These are phyloP conservation scores for Hippocampus comes DNA, from an alignment of 2,113 vertebrate genomes.

Conservation along the genomic window DNA sequence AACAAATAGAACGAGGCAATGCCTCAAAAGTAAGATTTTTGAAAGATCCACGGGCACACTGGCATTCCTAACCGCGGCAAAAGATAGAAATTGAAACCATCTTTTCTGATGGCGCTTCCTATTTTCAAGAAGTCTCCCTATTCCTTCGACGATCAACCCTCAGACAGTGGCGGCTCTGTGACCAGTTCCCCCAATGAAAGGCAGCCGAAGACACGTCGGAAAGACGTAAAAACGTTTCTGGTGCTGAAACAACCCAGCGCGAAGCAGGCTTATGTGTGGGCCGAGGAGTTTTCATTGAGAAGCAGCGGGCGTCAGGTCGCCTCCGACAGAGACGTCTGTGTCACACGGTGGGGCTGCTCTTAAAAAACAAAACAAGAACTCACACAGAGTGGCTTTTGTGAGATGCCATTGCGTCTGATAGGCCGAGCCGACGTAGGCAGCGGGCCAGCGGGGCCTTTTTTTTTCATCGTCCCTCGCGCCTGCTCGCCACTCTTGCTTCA, in stretches of 20 bases:
- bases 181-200: too few species aligned
- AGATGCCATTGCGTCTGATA: conserved; percentile 17
- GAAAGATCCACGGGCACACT: too few species aligned
- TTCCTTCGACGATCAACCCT: too few species aligned
- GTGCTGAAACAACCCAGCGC: background rate
- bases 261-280: background rate
- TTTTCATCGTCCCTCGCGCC: conserved; percentile 25
- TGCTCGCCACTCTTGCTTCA: conserved; percentile 16
- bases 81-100: too few species aligned
- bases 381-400: conserved; percentile 33
- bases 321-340: conserved; percentile 42
- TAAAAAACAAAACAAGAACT: conserved; percentile 22
- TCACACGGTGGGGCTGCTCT: background rate
- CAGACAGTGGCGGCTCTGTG: too few species aligned
- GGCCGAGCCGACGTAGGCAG: conserved; percentile 15
- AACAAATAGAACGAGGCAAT: too few species aligned
- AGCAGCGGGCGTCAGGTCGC: conserved; percentile 11
- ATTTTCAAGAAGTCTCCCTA: too few species aligned
- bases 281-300: conserved; percentile 8
- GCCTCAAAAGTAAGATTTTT: too few species aligned
- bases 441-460: conserved; percentile 25
- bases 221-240: background rate
- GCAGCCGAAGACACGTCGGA: background rate
- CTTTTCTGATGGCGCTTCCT: too few species aligned
- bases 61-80: too few species aligned